Percentiles rank a stretch among this genome's conserved stretches.
Evolutionary conservation across 2,113 vertebrate species (phyloP).

Genomic region (Corapipo altera): DNA sequence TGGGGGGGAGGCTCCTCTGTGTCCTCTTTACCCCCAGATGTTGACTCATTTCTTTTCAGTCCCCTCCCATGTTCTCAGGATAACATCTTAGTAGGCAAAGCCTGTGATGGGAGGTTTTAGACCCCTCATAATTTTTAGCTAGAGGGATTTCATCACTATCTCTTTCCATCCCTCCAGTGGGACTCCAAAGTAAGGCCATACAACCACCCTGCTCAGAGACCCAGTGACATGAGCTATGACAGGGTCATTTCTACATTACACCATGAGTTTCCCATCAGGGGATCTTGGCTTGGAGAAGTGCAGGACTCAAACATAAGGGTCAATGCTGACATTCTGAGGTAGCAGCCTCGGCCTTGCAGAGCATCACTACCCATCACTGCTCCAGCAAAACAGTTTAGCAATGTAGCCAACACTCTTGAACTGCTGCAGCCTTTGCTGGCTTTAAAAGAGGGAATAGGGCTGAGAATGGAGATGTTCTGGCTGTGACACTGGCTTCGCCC

Average conservation of each 20-base stretch:
- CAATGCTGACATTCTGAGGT: neutral
- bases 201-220: rapidly evolving
- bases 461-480: neutral
- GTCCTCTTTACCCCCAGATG: neutral
- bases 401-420: neutral
- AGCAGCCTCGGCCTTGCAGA: neutral
- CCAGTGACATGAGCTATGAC: neutral
- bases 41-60: neutral
- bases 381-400: neutral
- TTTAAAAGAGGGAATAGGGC: neutral
- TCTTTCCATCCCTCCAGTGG: neutral
- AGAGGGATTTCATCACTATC: neutral
- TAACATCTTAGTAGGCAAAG: neutral
- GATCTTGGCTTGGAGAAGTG: neutral
- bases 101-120: neutral
- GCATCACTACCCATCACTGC: neutral
- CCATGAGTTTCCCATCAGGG: neutral
- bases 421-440: neutral
- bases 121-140: neutral
- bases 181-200: neutral
- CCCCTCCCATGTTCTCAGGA: neutral
- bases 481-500: neutral
- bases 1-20: neutral
- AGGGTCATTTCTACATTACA: rapidly evolving
- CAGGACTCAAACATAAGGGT: neutral